Conservation (phyloP, 2,113 vertebrate genomes). For the Phaethornis superciliosus region DNA sequence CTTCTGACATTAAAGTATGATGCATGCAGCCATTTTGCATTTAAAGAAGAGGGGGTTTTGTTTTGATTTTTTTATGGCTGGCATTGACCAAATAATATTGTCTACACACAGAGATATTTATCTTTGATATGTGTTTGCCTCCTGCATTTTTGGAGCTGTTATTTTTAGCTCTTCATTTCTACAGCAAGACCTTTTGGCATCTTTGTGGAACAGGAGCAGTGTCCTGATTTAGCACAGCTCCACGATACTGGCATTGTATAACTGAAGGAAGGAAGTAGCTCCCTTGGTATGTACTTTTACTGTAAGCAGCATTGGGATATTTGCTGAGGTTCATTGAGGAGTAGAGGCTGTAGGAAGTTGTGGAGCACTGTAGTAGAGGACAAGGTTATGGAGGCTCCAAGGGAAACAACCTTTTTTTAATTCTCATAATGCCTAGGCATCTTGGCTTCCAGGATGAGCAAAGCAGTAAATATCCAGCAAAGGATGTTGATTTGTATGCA, state of each 20-base stretch:
- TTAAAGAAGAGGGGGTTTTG: background rate
- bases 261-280: conserved; percentile 60
- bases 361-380: background rate
- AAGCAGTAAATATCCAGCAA: conserved; percentile 51
- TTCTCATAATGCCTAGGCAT: background rate
- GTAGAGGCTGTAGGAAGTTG: background rate
- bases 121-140: background rate
- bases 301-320: background rate
- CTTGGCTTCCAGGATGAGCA: conserved; percentile 39
- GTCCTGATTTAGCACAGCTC: conserved; percentile 62
- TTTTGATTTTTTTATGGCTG: background rate
- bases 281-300: background rate
- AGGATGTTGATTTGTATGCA: conserved; percentile 61
- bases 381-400: background rate
- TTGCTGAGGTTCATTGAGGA: conserved; percentile 27
- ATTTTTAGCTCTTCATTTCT: conserved; percentile 53
- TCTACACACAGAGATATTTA: background rate
- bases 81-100: background rate
- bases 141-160: conserved; percentile 9
- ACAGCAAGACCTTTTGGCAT: conserved; percentile 56
- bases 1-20: background rate
- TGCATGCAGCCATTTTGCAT: background rate
- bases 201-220: conserved; percentile 37
- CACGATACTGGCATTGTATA: background rate
- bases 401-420: conserved; percentile 22